Evolutionary conservation across 2,888 invertebrate genomes (phyloP), one percentile per base, ranked within the genome.

Genomic region (Ferdinandea cuprea): DNA sequence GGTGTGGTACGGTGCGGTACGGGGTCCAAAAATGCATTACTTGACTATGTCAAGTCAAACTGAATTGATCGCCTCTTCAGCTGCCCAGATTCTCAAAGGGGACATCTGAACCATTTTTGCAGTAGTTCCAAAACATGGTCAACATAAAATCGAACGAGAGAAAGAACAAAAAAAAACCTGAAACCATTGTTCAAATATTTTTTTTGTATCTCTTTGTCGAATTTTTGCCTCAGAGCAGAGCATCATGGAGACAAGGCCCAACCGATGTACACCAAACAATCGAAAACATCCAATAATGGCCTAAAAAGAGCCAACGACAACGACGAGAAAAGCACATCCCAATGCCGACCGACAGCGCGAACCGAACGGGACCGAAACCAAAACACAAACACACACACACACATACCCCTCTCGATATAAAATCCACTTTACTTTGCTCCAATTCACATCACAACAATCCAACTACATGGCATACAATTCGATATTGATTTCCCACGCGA

Each of bases 401-500:
- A n/a, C 40, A 32, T 28, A 46, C 61, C 48, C 46, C 78, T 59
- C 40, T 46, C 21, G 46, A 65, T 37, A 80, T 63, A 56, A 66
- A 68, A 73, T 83, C 83, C 78, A 83, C 72, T 83, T 78, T 68
- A 78, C 61, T 78, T 63, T 78, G 83, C 72, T 78, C 78, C 83
- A 83, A 73, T 83, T 83, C 83, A 83, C 83, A 83, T 83, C 83
- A 66, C 83, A 72, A 83, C 83, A 73, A 73, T 79, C 68, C 74
- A 48, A 46, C 68, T 46, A 80, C 79, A 83, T 73, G 78, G 68
- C 83, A 83, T 72, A 83, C 78, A 83, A 68, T 78, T 68, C 83
- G 72, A 77, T 83, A 83, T 83, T 83, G 83, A 83, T 83, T 83
- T 83, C 83, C 83, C 78, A 83, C 83, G 83, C 83, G 83, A 68